Evolutionary conservation across 2,797 vertebrate genomes (phyloP), one percentile per base, ranked within the genome.

Genomic region (Staurois parvus): DNA sequence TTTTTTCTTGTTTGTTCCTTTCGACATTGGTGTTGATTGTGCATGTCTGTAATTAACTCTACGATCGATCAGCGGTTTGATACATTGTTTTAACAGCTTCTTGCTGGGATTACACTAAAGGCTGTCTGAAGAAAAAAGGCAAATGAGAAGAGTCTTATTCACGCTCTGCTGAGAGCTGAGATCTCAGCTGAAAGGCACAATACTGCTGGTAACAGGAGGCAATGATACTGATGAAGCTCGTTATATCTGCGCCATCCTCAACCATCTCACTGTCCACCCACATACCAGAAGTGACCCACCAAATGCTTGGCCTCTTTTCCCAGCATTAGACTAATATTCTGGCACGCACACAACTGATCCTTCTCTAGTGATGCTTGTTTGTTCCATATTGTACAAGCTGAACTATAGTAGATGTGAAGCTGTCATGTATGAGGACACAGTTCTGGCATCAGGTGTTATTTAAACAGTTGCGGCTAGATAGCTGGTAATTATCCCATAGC

Each of bases 41-140:
- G 42, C 76, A 75, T 52, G 72, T 37, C 70, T 56, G 72, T 85
- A 75, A 85, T 85, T 85, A 75, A 80, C 84, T 85, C 45, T 42
- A 13, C 45, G 28, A 85, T 80, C 45, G 84, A 85, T 85, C 42
- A 45, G 19, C 34, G 8, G 6, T 81, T 85, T 79, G 69, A 48
- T 76, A 52, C 72, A 81, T 81, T 72, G 64, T 76, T 86, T 72
- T 56, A 81, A 48, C 79, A 12, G 10, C n/a, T 24, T 6, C 12
- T 76, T 45, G 37, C 40, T 79, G n/a, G 37, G 56, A 72, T 72
- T 73, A 40, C 56, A 79, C 37, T 75, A 10, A 37, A 66, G 70
- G 42, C 76, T 30, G 42, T 40, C 34, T 77, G 34, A 26, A 45
- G n/a, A 32, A 52, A 37, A 37, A 67, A n/a, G 26, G 45, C 10